Evolutionary conservation across 2,888 invertebrate genomes (phyloP).

Genomic region (Xestia c-nigrum): DNA sequence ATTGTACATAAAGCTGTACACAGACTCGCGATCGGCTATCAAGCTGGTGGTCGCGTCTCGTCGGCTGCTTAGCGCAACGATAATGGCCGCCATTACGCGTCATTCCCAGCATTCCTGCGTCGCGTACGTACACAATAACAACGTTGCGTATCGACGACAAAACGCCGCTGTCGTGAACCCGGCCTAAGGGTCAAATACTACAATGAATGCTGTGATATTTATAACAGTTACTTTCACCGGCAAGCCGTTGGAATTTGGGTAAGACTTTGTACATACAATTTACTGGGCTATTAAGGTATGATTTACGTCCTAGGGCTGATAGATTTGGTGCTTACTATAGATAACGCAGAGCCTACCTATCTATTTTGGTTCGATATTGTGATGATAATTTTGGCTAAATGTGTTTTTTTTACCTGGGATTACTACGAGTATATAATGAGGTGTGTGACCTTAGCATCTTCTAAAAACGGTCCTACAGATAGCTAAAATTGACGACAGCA

Average conservation of each 20-base stretch:
- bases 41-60: slow-evolving; percentile 73
- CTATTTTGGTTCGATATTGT: background rate
- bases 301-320: slow-evolving; percentile 43
- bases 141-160: slow-evolving; percentile 66
- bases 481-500: background rate
- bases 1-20: slow-evolving; percentile 42
- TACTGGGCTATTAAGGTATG: slow-evolving; percentile 32
- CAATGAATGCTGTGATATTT: slow-evolving; percentile 60
- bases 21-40: slow-evolving; percentile 62
- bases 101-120: slow-evolving; percentile 74
- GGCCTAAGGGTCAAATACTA: slow-evolving; percentile 55
- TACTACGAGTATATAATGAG: background rate
- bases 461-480: background rate
- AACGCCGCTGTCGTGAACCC: slow-evolving; percentile 57
- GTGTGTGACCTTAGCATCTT: too few relatives aligned
- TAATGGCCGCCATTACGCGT: slow-evolving; percentile 76
- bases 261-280: slow-evolving; percentile 48
- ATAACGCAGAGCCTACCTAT: background rate
- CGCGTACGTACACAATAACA: slow-evolving; percentile 67
- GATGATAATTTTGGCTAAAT: background rate
- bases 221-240: slow-evolving; percentile 61
- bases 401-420: background rate
- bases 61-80: slow-evolving; percentile 74
- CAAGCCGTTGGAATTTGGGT: slow-evolving; percentile 56
- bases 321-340: slow-evolving; percentile 12